Conservation (phyloP, 2,797 vertebrate species). For the Micropoecilia bifurca region DNA sequence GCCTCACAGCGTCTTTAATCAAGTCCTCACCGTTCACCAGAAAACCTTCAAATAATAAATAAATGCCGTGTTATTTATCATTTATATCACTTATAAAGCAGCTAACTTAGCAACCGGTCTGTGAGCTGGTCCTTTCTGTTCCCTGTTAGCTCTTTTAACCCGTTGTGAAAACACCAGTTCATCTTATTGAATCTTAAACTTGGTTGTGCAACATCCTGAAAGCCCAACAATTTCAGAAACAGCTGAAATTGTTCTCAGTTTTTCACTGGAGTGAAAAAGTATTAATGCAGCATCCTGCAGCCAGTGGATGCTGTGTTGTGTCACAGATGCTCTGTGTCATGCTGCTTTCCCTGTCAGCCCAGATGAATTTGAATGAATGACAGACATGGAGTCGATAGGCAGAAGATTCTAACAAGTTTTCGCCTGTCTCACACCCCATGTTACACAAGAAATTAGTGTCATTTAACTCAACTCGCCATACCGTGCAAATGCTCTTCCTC, state of each 20-base stretch:
- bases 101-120: neutral
- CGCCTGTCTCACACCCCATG: constrained; percentile 27
- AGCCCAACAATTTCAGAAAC: neutral
- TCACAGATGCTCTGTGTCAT: constrained; percentile 30
- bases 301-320: constrained; percentile 39
- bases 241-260: constrained; percentile 4
- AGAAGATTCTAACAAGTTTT: constrained; percentile 22
- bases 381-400: constrained; percentile 25
- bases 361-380: constrained; percentile 46
- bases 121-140: neutral
- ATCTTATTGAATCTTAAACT: neutral
- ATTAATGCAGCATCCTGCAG: constrained; percentile 21
- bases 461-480: constrained; percentile 27
- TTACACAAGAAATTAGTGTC: constrained; percentile 37
- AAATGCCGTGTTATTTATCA: neutral
- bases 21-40: neutral
- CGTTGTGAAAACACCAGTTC: neutral
- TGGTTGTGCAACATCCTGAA: neutral
- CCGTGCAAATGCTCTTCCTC: constrained; percentile 11
- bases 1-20: neutral
- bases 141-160: neutral
- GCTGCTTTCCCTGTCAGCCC: constrained; percentile 35
- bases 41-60: neutral
- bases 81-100: neutral
- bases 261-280: constrained; percentile 13